Evolutionary conservation across 2,888 invertebrate genomes (phyloP).

Genomic region (Phrixothrix hirtus): DNA sequence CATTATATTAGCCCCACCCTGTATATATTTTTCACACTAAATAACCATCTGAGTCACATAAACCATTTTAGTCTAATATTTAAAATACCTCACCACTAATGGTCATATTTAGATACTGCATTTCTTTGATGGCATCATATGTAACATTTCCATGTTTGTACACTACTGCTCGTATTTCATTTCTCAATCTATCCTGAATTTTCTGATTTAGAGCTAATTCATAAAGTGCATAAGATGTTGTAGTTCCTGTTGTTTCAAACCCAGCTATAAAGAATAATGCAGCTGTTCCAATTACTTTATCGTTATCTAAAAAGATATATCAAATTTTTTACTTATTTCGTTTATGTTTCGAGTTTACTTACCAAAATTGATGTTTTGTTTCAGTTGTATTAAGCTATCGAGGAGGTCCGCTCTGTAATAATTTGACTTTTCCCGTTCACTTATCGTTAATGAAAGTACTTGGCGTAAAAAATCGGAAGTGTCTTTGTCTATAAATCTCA

Average conservation of each 20-base stretch:
- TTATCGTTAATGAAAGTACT: constrained; percentile 43
- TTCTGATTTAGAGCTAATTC: constrained; percentile 50
- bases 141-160: constrained; percentile 50
- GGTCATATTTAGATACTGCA: constrained; percentile 60
- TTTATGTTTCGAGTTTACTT: constrained; percentile 31
- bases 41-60: no score
- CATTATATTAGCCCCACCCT: no score
- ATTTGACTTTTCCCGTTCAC: constrained; percentile 39
- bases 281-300: constrained; percentile 50
- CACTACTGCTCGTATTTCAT: constrained; percentile 52
- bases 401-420: no score
- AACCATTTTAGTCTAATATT: no score
- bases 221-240: constrained; percentile 56
- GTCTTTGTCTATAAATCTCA: constrained; percentile 39
- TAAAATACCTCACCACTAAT: constrained; percentile 48
- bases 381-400: no score
- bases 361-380: no score
- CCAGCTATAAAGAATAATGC: constrained; percentile 60
- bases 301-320: constrained; percentile 20
- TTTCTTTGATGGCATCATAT: constrained; percentile 56
- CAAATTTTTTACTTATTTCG: background rate
- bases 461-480: constrained; percentile 41
- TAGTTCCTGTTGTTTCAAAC: constrained; percentile 59
- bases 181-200: constrained; percentile 55
- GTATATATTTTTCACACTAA: no score